Base-by-base conservation (phyloP, 2,888 invertebrate genomes). In the Troides oblongomaculatus region DNA sequence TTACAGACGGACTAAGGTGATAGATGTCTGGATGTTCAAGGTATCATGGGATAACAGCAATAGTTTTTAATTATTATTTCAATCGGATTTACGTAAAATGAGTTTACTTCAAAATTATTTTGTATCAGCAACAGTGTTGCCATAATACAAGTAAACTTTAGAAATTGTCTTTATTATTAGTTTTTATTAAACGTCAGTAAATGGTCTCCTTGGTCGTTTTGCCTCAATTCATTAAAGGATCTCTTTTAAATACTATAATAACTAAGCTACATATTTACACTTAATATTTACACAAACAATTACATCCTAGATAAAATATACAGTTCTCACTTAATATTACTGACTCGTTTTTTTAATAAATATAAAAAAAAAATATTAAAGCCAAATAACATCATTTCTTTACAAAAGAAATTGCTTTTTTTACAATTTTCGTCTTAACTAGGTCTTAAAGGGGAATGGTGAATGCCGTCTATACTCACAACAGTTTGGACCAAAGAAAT, bases 291-390 rank as follows among this genome's bases (percentile, higher is more conserved):
- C 78, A 79, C 61, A 74, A 74, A 75, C 74, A 73, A 76, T 64
- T 72, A 74, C 7, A 62, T 71, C 70, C 75, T 74, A 76, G 74
- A 78, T 77, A 79, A 76, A 80, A 80, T 79, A 79, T 81, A 81
- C 78, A 81, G 68, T 79, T 80, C 76, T 80, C 78, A 76, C 89
- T 90, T 90, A 90, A 80, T 84, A 86, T 84, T 91, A 92, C 82
- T 92, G 92, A 92, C 92, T 92, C 83, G 88, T 79, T 89, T 91
- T 61, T 81, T 81, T 78, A 78, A 86, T 86, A 87, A 85, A 86
- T 85, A 85, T 83, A 85, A 81, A 46, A 46, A 46, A 78, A 30
- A 30, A 30, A 5, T 79, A 82, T 86, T 87, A 87, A 87, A 87
- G 86, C 87, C 86, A 84, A 87, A 81, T 82, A 30, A 83, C 74